These are phyloP conservation scores for Acrocephalus scirpaceus DNA, from an alignment of 2,797 vertebrate genomes.

Conservation along the genomic window DNA sequence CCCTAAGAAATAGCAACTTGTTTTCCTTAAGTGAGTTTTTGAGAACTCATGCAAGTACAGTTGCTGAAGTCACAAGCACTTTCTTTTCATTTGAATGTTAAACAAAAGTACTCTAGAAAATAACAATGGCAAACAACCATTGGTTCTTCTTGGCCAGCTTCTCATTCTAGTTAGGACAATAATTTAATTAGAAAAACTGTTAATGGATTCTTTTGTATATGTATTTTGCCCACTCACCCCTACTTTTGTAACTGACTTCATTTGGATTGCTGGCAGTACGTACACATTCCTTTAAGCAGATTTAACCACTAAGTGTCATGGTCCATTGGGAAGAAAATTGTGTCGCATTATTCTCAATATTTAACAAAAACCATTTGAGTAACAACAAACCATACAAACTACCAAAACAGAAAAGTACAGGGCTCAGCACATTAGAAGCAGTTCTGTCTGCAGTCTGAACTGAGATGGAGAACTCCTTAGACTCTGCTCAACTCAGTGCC, in stretches of 20 bases:
- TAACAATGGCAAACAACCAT: not conserved
- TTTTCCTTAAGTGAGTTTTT: not conserved
- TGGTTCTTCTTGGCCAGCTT: not conserved
- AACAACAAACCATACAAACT: not conserved
- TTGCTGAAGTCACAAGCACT: not conserved
- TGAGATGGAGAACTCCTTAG: not conserved
- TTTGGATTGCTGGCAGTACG: not conserved
- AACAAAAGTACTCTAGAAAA: not conserved
- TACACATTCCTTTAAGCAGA: not conserved
- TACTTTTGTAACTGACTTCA: not conserved
- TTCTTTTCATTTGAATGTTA: not conserved
- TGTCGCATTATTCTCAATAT: not conserved
- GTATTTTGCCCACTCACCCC: not conserved
- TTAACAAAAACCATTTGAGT: not conserved
- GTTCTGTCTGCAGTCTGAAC: not conserved
- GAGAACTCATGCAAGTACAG: not conserved
- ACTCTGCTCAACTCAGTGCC: not conserved
- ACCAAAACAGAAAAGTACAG: not conserved
- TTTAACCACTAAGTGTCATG: not conserved
- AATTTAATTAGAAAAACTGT: not conserved
- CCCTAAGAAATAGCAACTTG: not conserved
- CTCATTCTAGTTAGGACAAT: not conserved
- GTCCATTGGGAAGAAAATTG: not conserved
- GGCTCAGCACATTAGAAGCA: not conserved
- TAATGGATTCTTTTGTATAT: not conserved